These are phyloP conservation scores for Temnothorax unifasciatus DNA, from an alignment of 2,888 invertebrate genomes.

Conservation along the genomic window DNA sequence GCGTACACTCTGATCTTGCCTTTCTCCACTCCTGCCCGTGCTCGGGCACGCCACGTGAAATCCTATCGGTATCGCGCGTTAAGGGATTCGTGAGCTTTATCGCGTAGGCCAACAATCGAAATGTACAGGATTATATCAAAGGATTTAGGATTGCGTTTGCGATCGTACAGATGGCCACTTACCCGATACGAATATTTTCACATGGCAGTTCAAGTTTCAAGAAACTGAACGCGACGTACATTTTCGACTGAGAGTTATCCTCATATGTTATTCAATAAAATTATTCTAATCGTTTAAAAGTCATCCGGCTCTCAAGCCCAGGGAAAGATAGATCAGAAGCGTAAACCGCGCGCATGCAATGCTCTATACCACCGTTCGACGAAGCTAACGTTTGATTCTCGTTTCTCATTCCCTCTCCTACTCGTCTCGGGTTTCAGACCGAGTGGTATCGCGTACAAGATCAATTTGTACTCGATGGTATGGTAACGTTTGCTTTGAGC, in stretches of 20 bases:
- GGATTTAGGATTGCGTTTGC: not conserved
- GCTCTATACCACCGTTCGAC: not conserved
- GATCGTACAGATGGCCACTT: not conserved
- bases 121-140: not conserved
- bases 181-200: not conserved
- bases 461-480: constrained; percentile 67
- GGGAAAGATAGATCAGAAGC: constrained; percentile 21
- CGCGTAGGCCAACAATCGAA: constrained; percentile 1
- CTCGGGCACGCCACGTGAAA: constrained; percentile 14
- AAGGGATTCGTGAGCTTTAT: not conserved
- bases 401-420: constrained; percentile 32
- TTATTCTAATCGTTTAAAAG: not conserved
- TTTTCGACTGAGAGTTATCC: not conserved
- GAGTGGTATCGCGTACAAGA: constrained; percentile 51
- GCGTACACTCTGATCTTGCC: constrained; percentile 61
- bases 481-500: constrained; percentile 74
- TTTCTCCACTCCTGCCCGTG: not conserved
- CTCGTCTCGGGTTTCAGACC: constrained; percentile 6
- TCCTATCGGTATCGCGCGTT: not conserved
- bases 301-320: not conserved
- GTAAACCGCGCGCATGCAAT: not conserved
- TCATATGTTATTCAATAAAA: not conserved
- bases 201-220: not conserved
- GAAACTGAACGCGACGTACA: not conserved
- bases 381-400: constrained; percentile 29